These are phyloP conservation scores for Lycodopsis pacificus DNA, from an alignment of 2,797 vertebrate species.

Conservation along the genomic window DNA sequence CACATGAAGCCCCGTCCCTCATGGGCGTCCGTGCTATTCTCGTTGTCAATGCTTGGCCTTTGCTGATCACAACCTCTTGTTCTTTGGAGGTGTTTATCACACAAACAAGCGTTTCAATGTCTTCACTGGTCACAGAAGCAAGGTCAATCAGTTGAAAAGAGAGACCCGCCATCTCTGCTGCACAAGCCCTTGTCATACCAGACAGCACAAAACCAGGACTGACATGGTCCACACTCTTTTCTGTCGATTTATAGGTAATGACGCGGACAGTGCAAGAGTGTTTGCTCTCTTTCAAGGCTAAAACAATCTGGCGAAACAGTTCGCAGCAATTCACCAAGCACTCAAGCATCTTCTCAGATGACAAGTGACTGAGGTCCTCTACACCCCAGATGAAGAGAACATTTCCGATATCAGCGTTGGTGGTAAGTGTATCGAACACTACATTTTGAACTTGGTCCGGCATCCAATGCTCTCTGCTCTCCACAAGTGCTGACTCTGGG, in stretches of 20 bases:
- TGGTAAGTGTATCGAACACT: slow-evolving; percentile 60
- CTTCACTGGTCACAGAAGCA: slow-evolving; percentile 79
- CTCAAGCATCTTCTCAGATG: slow-evolving; percentile 74
- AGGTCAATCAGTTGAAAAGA: slow-evolving; percentile 85
- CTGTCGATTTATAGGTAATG: slow-evolving; percentile 87
- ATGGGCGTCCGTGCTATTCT: slow-evolving; percentile 77
- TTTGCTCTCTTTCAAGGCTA: slow-evolving; percentile 79
- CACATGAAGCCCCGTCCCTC: slow-evolving; percentile 22
- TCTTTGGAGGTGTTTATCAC: slow-evolving; percentile 78
- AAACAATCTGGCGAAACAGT: slow-evolving; percentile 84
- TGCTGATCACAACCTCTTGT: slow-evolving; percentile 85
- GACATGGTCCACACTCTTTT: slow-evolving; percentile 82
- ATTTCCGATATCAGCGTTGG: slow-evolving; percentile 67
- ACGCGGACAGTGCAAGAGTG: slow-evolving; percentile 72
- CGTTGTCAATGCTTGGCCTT: slow-evolving; percentile 77
- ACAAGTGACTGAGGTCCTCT: slow-evolving; percentile 80
- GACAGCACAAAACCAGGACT: slow-evolving; percentile 87
- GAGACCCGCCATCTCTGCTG: slow-evolving; percentile 78
- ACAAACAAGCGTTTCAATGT: slow-evolving; percentile 81
- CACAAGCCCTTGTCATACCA: slow-evolving; percentile 87
- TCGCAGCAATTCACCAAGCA: slow-evolving; percentile 86
- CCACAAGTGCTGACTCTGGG: slow-evolving; percentile 60
- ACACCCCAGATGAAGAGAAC: slow-evolving; percentile 88
- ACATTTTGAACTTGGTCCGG: slow-evolving; percentile 50
- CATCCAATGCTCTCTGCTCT: slow-evolving; percentile 50